Percentiles rank a stretch among this genome's conserved stretches.
These are phyloP conservation scores for Disparrhopalites patrizii DNA, from an alignment of 2,888 invertebrate species.

Conservation along the genomic window DNA sequence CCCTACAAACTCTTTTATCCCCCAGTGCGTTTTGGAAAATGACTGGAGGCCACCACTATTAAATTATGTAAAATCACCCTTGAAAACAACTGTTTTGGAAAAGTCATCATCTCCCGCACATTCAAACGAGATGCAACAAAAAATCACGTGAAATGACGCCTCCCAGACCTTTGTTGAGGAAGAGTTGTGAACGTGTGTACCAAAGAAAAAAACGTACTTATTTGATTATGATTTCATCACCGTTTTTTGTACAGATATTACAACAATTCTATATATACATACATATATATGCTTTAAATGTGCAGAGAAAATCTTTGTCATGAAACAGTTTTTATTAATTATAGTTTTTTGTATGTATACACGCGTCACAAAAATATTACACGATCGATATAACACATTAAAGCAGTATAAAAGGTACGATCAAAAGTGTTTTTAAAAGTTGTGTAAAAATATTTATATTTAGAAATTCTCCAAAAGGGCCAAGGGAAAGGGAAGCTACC, in stretches of 20 bases:
- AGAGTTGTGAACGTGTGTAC: neutral
- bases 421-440: too few species aligned
- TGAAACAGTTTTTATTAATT: constrained; percentile 2
- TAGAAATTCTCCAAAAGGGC: too few species aligned
- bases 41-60: constrained; percentile 29
- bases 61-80: constrained; percentile 28
- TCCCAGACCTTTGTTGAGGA: neutral
- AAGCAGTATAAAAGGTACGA: too few species aligned
- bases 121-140: neutral
- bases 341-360: neutral
- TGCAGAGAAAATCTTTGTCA: too few species aligned
- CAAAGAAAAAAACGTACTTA: neutral
- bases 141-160: too few species aligned
- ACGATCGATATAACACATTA: neutral
- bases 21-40: constrained; percentile 12
- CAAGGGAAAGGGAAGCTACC: too few species aligned
- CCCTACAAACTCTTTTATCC: too few species aligned
- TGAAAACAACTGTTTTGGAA: constrained; percentile 22
- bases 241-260: too few species aligned
- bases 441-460: too few species aligned
- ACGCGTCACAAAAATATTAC: too few species aligned
- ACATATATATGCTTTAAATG: too few species aligned
- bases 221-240: neutral
- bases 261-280: too few species aligned
- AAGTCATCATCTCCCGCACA: constrained; percentile 10